Conservation (phyloP, 2,888 invertebrate genomes). For the Tenthredo livida region DNA sequence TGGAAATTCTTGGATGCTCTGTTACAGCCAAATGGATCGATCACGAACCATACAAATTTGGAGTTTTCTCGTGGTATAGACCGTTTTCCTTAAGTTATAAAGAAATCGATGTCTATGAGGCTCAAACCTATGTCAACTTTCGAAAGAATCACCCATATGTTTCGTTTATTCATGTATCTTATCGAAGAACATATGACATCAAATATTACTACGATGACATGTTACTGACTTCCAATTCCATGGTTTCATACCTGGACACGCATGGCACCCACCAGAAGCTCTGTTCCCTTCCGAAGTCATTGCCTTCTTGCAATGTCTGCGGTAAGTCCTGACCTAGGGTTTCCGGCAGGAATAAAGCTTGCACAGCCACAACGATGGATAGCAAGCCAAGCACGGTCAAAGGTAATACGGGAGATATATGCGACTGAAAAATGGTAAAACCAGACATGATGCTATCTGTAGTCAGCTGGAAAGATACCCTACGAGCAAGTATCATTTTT, state of each 20-base stretch:
- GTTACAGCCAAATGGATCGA: too few species aligned
- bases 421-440: slow-evolving; percentile 64
- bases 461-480: not conserved
- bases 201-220: too few species aligned
- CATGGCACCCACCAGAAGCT: slow-evolving; percentile 89
- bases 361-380: slow-evolving; percentile 86
- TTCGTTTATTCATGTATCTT: too few species aligned
- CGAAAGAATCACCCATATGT: too few species aligned
- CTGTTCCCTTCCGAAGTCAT: slow-evolving; percentile 90
- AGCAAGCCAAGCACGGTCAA: slow-evolving; percentile 87
- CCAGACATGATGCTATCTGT: not conserved
- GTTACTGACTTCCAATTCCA: not conserved
- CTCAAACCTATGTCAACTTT: too few species aligned
- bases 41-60: too few species aligned
- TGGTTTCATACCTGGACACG: slow-evolving; percentile 68
- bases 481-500: not conserved
- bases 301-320: slow-evolving; percentile 91
- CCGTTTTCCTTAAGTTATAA: too few species aligned
- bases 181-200: too few species aligned
- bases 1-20: too few species aligned
- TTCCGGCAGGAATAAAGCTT: slow-evolving; percentile 90
- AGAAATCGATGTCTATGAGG: too few species aligned
- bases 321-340: slow-evolving; percentile 93
- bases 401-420: slow-evolving; percentile 79
- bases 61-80: too few species aligned